phyloP scores from a whole-genome alignment of 2,888 invertebrate species.

The Gortyna flavago region DNA sequence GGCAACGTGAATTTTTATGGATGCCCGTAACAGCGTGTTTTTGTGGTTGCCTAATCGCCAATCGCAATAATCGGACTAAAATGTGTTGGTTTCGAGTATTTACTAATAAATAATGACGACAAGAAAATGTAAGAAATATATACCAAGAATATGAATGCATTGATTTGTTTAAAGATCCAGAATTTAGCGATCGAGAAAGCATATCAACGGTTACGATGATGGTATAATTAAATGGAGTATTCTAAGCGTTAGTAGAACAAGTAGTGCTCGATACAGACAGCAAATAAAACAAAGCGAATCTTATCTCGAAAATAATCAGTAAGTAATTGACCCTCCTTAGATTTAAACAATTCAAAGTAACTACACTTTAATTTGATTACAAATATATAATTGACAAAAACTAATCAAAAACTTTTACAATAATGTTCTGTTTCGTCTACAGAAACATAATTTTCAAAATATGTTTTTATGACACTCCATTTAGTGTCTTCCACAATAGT shows the following conservation, averaged over 20 bases:
- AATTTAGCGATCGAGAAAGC: slow-evolving; percentile 44
- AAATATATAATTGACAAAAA: slow-evolving; percentile 89
- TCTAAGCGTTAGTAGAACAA: slow-evolving; percentile 62
- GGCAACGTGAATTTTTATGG: slow-evolving; percentile 35
- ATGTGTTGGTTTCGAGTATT: slow-evolving; percentile 32
- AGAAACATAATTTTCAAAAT: slow-evolving; percentile 79
- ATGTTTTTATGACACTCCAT: slow-evolving; percentile 70
- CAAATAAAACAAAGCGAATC: slow-evolving; percentile 76
- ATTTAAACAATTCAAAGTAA: slow-evolving; percentile 88
- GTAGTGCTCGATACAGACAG: slow-evolving; percentile 65
- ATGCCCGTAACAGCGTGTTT: slow-evolving; percentile 36
- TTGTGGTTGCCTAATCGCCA: slow-evolving; percentile 31
- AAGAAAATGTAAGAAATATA: slow-evolving; percentile 31
- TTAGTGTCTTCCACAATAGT: slow-evolving; percentile 75
- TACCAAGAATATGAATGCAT: slow-evolving; percentile 41
- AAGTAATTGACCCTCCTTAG: slow-evolving; percentile 89
- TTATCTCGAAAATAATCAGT: slow-evolving; percentile 84
- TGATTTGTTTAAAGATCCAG: slow-evolving; percentile 43
- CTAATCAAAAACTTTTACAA: slow-evolving; percentile 85
- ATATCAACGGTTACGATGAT: slow-evolving; percentile 49
- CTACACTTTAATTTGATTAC: slow-evolving; percentile 84
- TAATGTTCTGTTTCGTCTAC: slow-evolving; percentile 80
- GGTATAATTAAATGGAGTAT: slow-evolving; percentile 56
- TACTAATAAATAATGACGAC: slow-evolving; percentile 38
- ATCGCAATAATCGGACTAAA: slow-evolving; percentile 33